Percentiles rank a stretch among this genome's conserved stretches.
Conservation (phyloP, 2,888 invertebrate species). For the Lasioglossum zephyrum region DNA sequence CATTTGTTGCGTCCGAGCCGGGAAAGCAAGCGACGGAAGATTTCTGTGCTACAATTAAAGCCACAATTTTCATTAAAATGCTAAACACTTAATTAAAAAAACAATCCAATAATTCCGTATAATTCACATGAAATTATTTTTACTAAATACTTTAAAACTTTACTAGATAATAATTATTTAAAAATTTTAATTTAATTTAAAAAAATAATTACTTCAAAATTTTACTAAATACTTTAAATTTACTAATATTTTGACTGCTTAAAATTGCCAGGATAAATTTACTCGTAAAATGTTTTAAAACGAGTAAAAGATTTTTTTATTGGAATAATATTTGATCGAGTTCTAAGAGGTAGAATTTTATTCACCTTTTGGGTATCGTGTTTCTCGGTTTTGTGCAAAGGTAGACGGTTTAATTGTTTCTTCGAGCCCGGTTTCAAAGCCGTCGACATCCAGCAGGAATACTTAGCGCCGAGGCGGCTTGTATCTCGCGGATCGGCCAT, state of each 20-base stretch:
- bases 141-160: background rate
- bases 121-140: no score
- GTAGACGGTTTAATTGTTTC: background rate
- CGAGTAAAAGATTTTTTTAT: no score
- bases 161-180: no score
- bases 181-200: no score
- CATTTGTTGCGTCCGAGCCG: background rate
- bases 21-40: background rate
- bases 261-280: background rate
- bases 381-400: background rate
- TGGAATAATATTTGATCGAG: no score
- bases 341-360: no score
- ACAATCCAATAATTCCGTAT: background rate
- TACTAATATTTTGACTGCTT: background rate
- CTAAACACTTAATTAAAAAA: background rate
- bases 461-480: slow-evolving; percentile 15
- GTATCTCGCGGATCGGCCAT: slow-evolving; percentile 61
- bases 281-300: no score
- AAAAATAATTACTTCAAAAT: no score
- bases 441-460: slow-evolving; percentile 23
- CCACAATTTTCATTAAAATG: background rate
- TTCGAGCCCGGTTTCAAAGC: background rate
- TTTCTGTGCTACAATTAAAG: background rate
- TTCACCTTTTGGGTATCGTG: background rate
- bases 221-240: background rate